Evolutionary conservation across 2,888 invertebrate genomes (phyloP).

Genomic region (Netelia melanura): DNA sequence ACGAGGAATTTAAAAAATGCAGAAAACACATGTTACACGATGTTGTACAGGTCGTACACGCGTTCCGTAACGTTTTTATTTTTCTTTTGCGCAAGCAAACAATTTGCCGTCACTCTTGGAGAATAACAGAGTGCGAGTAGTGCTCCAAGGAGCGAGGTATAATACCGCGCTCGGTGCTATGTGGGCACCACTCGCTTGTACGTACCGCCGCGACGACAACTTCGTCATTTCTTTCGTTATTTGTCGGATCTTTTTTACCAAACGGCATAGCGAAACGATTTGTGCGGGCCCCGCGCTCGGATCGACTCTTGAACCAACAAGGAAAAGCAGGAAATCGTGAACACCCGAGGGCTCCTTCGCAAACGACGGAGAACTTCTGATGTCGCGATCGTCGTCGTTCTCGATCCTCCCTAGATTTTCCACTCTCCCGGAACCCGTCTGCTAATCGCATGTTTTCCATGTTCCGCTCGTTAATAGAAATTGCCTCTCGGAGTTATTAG

Average conservation of each 20-base stretch:
- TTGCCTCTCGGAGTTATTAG: constrained; percentile 64
- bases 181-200: constrained; percentile 38
- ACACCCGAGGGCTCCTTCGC: constrained; percentile 21
- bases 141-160: constrained; percentile 1
- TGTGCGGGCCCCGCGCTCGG: constrained; percentile 40
- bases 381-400: constrained; percentile 40
- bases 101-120: constrained; percentile 43
- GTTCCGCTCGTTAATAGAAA: constrained; percentile 69
- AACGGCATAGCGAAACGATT: constrained; percentile 49
- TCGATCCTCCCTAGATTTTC: constrained; percentile 29
- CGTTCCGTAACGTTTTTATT: constrained; percentile 63
- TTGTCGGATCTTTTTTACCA: constrained; percentile 53
- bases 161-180: constrained; percentile 9
- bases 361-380: constrained; percentile 48
- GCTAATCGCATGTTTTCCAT: constrained; percentile 69
- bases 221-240: constrained; percentile 61
- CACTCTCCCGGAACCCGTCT: constrained; percentile 33
- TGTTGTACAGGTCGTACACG: constrained; percentile 43
- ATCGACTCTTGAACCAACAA: constrained; percentile 54
- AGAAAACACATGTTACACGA: constrained; percentile 58
- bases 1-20: constrained; percentile 59
- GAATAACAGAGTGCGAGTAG: constrained; percentile 12
- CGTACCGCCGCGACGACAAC: constrained; percentile 59
- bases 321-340: constrained; percentile 68
- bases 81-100: constrained; percentile 27